Evolutionary conservation across 2,797 vertebrate genomes (phyloP).

Genomic region (Ibycter americanus): DNA sequence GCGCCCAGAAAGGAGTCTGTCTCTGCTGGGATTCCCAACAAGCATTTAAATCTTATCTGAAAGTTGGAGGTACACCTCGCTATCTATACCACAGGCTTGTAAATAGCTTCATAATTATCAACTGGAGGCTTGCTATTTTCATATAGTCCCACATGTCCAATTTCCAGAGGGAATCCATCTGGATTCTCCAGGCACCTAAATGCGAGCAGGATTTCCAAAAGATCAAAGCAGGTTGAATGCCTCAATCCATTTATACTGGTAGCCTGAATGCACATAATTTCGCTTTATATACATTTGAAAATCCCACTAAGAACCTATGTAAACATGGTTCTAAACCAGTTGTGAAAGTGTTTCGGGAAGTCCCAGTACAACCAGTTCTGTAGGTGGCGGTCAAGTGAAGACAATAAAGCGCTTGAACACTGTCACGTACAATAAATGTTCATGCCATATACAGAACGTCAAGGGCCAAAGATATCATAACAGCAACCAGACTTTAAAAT

Average conservation of each 20-base stretch:
- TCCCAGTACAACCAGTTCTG: neutral
- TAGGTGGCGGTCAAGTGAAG: neutral
- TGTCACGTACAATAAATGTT: neutral
- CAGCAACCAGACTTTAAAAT: neutral
- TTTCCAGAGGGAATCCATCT: neutral
- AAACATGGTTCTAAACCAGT: neutral
- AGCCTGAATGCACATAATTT: neutral
- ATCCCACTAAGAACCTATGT: neutral
- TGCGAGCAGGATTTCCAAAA: neutral
- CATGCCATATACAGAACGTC: neutral
- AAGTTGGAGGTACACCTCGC: neutral
- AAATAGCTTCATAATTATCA: neutral
- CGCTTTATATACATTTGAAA: neutral
- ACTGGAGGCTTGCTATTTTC: neutral
- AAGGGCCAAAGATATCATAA: neutral
- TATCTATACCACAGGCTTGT: neutral
- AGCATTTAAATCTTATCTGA: neutral
- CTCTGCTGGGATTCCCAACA: neutral
- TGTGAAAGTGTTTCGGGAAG: neutral
- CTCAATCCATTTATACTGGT: neutral
- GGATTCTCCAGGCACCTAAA: neutral
- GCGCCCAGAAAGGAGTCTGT: neutral
- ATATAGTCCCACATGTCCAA: neutral
- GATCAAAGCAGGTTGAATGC: neutral
- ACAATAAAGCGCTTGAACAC: neutral